Evolutionary conservation across 2,797 vertebrate species (phyloP), one percentile per base, ranked within the genome.

Genomic region (Glyptemys insculpta): DNA sequence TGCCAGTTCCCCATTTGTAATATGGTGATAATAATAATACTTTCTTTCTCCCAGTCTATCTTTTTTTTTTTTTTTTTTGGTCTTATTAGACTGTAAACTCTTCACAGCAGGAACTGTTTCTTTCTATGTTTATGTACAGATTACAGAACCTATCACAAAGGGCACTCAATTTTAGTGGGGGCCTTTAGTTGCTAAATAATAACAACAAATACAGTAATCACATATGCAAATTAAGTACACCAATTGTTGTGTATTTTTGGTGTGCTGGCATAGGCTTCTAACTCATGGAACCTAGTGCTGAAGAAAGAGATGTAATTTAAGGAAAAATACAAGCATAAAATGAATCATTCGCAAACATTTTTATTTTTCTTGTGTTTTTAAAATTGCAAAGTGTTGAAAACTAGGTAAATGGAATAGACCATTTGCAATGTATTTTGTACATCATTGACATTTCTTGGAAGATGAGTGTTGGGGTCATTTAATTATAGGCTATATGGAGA

Each of bases 171-270:
- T 78, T 49, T 15, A 76, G 41, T 14, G 14, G 25, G 41, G 4
- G 7, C 37, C 41, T 27, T 44, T 29, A 78, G 27, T 15, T 78
- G 44, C 44, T 49, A 78, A 29, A 44, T 44, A 78, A 47, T 18
- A 84, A 74, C 29, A 91, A 91, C 23, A 93, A 95, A 90, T 12
- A 62, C 12, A 81, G 47, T 76, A 85, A 81, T 54, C 92, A 10
- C 19, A 87, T 12, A 12, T 59, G 52, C 49, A 82, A 54, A 86
- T 93, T 53, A 90, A 82, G 18, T 78, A 62, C 5, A 7, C 54
- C 79, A 90, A 41, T 1, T 19, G 52, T 81, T 86, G 8, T 91
- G 49, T 59, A 53, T 9, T 21, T 92, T 86, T 81, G 82, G 10
- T 1, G 11, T 21, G 16, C 5, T 87, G 34, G 59, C 83, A 59